These are phyloP conservation scores for Champsocephalus esox DNA, from an alignment of 2,797 vertebrate genomes.

Conservation along the genomic window DNA sequence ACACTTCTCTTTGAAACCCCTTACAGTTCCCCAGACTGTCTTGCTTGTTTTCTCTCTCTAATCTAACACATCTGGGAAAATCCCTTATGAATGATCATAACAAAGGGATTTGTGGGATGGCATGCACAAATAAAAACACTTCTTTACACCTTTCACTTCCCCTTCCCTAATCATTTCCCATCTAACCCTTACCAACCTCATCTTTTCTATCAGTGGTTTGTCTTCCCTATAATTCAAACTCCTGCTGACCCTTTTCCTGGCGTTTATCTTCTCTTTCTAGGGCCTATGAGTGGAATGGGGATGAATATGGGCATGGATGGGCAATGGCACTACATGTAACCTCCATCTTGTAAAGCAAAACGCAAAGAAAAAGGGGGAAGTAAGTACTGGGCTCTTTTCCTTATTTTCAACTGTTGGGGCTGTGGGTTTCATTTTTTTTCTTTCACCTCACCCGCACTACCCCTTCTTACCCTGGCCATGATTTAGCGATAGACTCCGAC, in stretches of 20 bases:
- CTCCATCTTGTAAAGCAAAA: conserved; percentile 87
- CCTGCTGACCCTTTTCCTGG: conserved; percentile 87
- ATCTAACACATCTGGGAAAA: conserved; percentile 51
- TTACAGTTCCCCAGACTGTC: conserved; percentile 38
- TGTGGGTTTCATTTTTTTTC: conserved; percentile 52
- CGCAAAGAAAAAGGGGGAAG: conserved; percentile 96
- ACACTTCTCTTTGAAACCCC: conserved; percentile 15
- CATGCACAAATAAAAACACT: conserved; percentile 28
- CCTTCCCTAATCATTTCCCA: conserved; percentile 55
- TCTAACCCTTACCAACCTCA: conserved; percentile 57
- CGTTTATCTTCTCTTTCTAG: conserved; percentile 85
- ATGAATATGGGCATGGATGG: conserved; percentile 95
- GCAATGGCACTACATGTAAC: conserved; percentile 94
- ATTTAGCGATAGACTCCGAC: conserved; percentile 22
- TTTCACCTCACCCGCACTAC: conserved; percentile 49
- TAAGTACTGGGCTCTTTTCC: conserved; percentile 92
- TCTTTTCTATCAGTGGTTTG: conserved; percentile 62
- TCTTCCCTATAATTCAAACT: conserved; percentile 79
- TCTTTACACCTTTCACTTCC: conserved; percentile 37
- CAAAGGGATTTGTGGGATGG: conserved; percentile 34
- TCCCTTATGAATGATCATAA: conserved; percentile 35
- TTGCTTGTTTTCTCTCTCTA: conserved; percentile 73
- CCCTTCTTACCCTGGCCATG: conserved; percentile 23
- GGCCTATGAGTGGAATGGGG: conserved; percentile 93
- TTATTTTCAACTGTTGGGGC: conserved; percentile 68